Evolutionary conservation across 2,888 invertebrate genomes (phyloP), one percentile per base, ranked within the genome.

Genomic region (Drosophila phalerata): DNA sequence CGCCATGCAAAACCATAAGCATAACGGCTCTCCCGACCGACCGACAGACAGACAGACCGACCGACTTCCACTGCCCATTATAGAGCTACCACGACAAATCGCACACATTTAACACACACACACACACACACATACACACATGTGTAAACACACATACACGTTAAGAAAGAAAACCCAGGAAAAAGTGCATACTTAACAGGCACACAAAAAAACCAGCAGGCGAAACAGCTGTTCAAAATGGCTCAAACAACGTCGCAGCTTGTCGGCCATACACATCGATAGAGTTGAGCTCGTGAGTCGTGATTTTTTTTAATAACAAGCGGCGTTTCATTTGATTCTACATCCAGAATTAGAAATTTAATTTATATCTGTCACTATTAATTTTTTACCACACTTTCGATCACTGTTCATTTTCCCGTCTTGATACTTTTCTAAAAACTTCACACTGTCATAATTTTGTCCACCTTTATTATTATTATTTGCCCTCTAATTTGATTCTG

Each of bases 1-100:
- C 76, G 79, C 84, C 85, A 88, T 77, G 88, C 85, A 86, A 86
- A 86, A 88, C 81, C 85, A 82, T 87, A 87, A 83, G 84, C 84
- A 88, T 88, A 80, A 86, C 81, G 85, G 76, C 64, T 42, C 42
- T 55, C 38, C 61, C 76, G 56, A 63, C 77, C 64, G 1, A 43
- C 60, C 72, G 52, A 43, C 60, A 71, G 55, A 43, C 60, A 69
- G 55, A 43, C 60, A 69, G 56, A 42, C 61, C 72, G 56, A 40
- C 61, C 76, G 56, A 60, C 77, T 60, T 71, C 85, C 57, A 79
- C 76, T 76, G 77, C 79, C 88, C 86, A 84, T 88, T 87, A 85
- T 86, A 84, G 84, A 86, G 78, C 88, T 68, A 69, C 84, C 86
- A 88, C 87, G 89, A 85, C 85, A 85, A 85, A 88, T 85, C 69